Percentiles rank a stretch among this genome's conserved stretches.
phyloP scores from a whole-genome alignment of 2,888 invertebrate genomes.

The Lutraria lutraria region DNA sequence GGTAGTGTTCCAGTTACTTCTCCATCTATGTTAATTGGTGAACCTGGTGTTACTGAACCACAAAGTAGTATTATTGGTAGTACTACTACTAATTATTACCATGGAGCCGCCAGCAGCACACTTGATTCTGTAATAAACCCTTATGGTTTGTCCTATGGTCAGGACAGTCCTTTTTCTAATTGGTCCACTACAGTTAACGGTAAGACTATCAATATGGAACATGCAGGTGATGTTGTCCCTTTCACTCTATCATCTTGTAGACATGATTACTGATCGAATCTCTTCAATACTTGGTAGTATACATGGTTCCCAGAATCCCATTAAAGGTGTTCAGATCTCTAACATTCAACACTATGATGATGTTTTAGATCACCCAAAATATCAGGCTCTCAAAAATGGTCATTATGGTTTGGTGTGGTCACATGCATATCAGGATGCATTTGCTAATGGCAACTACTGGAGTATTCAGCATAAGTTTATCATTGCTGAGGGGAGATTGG shows the following conservation, averaged over 20 bases:
- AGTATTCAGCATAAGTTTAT: conserved; percentile 9
- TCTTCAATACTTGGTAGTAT: not conserved
- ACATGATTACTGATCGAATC: not conserved
- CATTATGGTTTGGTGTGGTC: no score
- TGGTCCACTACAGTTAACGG: not conserved
- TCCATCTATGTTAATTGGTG: no score
- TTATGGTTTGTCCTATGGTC: not conserved
- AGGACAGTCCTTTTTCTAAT: not conserved
- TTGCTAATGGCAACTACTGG: not conserved
- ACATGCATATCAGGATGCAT: not conserved
- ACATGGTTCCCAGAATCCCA: not conserved
- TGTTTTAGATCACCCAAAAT: not conserved
- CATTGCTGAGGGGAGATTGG: not conserved
- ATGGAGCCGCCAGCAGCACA: no score
- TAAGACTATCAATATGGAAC: not conserved
- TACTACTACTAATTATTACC: no score
- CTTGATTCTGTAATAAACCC: no score
- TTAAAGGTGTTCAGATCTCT: not conserved
- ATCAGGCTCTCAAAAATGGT: not conserved
- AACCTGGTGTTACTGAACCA: no score
- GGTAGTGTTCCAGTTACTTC: no score
- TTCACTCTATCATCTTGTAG: not conserved
- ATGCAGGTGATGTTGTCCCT: not conserved
- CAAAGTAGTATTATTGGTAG: no score
- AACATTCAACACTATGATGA: not conserved